Conservation (phyloP, 2,113 vertebrate genomes). For the Aix galericulata region DNA sequence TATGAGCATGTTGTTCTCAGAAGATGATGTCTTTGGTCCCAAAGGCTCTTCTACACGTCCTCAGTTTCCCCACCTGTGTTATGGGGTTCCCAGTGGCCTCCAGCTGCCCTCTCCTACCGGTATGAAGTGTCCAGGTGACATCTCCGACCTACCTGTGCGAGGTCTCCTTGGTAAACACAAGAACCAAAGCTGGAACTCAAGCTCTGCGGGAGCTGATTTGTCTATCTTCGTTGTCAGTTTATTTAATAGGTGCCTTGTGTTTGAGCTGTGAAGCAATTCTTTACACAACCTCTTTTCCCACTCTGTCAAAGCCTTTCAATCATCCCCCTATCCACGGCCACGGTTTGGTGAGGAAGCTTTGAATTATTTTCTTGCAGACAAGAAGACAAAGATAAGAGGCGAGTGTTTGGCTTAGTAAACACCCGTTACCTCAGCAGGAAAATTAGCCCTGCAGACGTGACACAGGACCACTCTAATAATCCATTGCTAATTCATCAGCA, state of each 20-base stretch:
- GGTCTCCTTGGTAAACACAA: background rate
- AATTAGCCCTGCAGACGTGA: background rate
- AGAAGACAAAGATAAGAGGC: background rate
- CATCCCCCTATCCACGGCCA: background rate
- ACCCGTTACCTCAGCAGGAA: background rate
- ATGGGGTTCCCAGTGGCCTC: background rate
- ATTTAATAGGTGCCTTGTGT: background rate
- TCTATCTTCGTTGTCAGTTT: background rate
- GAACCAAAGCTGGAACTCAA: background rate
- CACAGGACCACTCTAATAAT: background rate
- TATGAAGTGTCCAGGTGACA: background rate
- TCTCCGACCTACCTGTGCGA: background rate
- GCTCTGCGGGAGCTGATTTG: background rate
- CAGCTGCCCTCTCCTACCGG: background rate
- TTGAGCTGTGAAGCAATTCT: background rate
- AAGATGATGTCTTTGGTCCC: background rate
- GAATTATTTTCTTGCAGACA: background rate
- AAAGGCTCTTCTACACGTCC: background rate
- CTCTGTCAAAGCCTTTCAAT: background rate
- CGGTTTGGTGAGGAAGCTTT: background rate
- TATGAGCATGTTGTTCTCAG: background rate
- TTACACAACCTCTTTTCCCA: background rate
- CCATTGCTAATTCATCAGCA: slow-evolving; percentile 46
- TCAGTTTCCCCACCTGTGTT: background rate
- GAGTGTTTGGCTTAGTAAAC: slow-evolving; percentile 8